Conservation (phyloP, 2,113 vertebrate species). For the Falco punctatus region DNA sequence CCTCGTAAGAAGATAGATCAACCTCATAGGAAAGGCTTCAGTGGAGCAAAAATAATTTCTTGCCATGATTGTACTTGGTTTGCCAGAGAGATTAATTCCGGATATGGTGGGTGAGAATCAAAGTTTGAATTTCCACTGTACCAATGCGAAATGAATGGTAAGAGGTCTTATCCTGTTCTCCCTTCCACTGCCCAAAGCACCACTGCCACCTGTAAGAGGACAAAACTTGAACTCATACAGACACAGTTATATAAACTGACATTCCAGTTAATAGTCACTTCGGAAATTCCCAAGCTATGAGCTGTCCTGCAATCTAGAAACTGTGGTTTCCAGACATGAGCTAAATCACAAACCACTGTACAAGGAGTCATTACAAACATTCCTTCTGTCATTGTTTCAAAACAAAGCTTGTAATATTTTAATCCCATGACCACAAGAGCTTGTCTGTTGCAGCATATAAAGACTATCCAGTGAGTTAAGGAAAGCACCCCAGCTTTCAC, state of each 20-base stretch:
- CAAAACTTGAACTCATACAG: conserved; percentile 31
- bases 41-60: background rate
- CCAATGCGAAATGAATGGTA: conserved; percentile 14
- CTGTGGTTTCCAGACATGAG: conserved; percentile 72
- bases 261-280: conserved; percentile 57
- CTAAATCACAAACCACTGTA: conserved; percentile 70
- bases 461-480: conserved; percentile 12
- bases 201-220: conserved; percentile 64
- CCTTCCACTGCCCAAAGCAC: background rate
- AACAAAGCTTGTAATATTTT: conserved; percentile 74
- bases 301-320: conserved; percentile 71
- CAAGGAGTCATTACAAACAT: conserved; percentile 63
- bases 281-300: conserved; percentile 75
- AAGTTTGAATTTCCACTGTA: conserved; percentile 32
- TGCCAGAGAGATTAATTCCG: conserved; percentile 39
- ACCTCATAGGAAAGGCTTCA: conserved; percentile 1
- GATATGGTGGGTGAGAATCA: background rate
- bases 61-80: background rate
- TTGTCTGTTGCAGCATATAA: conserved; percentile 53
- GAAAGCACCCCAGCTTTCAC: conserved; percentile 14
- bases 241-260: conserved; percentile 46
- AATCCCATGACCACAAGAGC: conserved; percentile 60
- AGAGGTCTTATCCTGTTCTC: conserved; percentile 14
- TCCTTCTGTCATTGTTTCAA: conserved; percentile 70
- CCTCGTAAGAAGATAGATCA: background rate